Evolutionary conservation across 2,888 invertebrate species (phyloP), one percentile per base, ranked within the genome.

Genomic region (Lepidonotus clava): DNA sequence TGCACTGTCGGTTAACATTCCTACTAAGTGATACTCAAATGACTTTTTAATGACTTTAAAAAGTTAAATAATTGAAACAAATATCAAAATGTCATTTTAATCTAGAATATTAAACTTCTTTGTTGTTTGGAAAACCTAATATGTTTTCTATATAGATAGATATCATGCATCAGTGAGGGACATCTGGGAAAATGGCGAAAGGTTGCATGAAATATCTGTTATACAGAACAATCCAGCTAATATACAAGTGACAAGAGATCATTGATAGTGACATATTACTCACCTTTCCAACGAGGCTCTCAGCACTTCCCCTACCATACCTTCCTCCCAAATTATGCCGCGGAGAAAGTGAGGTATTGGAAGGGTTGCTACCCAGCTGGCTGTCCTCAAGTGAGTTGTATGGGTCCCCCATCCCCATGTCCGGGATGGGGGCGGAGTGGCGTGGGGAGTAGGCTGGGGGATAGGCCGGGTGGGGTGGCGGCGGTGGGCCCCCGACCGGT

Each of bases 271-370:
- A 46, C 46, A 46, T 46, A 11, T 46, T 18, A 34, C 71, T 51
- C 90, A 98, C 98, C 95, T 98, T 96, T 91, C 98, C 98, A 90
- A 99, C 98, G 89, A 99, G 96, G 95, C 97, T 98, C 94, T 98
- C 98, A 66, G 98, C 98, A 90, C 98, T 98, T 89, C 98, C 98
- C 92, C 88, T 40, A 46, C 86, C 71, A 28, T 85, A 85, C 84
- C 38, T 38, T 56, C 38, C 84, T 61, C n/a, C 61, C 46, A 32
- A 46, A 83, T 40, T 71, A 36, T 53, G 51, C 40, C 80, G 80
- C 51, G 80, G 80, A 51, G 80, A 80, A 51, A 80, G 80, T 51
- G 80, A 80, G 51, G 80, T 80, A 51, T 80, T 80, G 80, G 80
- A 80, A 51, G 51, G 46, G 80, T 80, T 80, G 51, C 84, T 84